Conservation (phyloP, 2,888 invertebrate species). For the Synergus laeviventris region DNA sequence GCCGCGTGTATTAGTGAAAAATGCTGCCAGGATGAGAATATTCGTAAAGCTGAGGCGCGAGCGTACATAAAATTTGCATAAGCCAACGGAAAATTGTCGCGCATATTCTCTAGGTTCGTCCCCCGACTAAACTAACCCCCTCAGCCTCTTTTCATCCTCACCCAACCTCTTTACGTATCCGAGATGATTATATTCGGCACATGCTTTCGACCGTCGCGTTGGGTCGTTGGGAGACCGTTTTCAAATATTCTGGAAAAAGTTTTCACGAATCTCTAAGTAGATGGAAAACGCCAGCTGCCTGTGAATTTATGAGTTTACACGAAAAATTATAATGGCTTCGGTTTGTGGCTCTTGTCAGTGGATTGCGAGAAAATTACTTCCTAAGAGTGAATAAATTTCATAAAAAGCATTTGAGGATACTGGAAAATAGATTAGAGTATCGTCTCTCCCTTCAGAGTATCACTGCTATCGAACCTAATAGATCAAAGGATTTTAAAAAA, state of each 20-base stretch:
- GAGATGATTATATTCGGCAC: slow-evolving; percentile 34
- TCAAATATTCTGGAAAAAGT: slow-evolving; percentile 21
- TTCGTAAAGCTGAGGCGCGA: slow-evolving; percentile 47
- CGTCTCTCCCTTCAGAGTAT: too few relatives aligned
- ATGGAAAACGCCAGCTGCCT: slow-evolving; percentile 12
- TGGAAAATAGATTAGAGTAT: not conserved
- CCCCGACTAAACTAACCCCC: slow-evolving; percentile 40
- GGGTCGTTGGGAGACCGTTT: slow-evolving; percentile 6
- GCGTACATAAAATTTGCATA: slow-evolving; percentile 57
- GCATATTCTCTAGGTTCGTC: slow-evolving; percentile 52
- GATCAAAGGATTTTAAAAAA: too few relatives aligned
- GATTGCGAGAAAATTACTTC: slow-evolving; percentile 6
- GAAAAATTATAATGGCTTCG: slow-evolving; percentile 11
- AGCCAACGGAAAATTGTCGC: slow-evolving; percentile 57
- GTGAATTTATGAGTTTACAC: slow-evolving; percentile 8
- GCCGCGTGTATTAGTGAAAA: slow-evolving; percentile 50
- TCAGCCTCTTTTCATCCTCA: slow-evolving; percentile 43
- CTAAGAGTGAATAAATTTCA: not conserved
- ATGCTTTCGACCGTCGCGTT: slow-evolving; percentile 14
- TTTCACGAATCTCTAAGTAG: slow-evolving; percentile 19
- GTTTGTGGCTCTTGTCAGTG: not conserved
- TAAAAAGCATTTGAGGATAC: not conserved
- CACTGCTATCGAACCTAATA: too few relatives aligned
- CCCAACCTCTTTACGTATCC: slow-evolving; percentile 5
- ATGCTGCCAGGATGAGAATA: slow-evolving; percentile 49